These are phyloP conservation scores for Trachops cirrhosus DNA, from an alignment of 2,797 vertebrate species.

Conservation along the genomic window DNA sequence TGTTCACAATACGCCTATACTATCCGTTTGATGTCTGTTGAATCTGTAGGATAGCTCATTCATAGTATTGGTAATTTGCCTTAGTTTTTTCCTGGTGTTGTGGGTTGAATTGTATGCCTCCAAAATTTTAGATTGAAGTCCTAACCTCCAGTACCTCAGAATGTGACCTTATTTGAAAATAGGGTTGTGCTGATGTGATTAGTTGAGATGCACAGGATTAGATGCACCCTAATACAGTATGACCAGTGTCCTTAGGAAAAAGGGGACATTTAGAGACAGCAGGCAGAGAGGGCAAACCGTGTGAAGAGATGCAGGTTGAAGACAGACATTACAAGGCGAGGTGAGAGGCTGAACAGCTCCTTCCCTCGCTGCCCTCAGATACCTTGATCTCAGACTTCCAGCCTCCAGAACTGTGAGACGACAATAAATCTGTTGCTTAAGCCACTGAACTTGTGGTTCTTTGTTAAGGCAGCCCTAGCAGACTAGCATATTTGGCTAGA, in stretches of 20 bases:
- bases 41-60: neutral
- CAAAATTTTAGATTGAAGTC: neutral
- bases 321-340: neutral
- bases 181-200: neutral
- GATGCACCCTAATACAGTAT: neutral
- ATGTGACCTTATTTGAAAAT: neutral
- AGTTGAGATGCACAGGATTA: neutral
- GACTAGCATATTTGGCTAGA: neutral
- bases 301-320: neutral
- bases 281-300: neutral
- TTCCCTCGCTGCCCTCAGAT: neutral
- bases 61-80: neutral
- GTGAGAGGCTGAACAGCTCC: too few relatives aligned
- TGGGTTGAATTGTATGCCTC: neutral
- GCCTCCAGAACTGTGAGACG: neutral
- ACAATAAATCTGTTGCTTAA: neutral
- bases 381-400: neutral
- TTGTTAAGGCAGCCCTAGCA: neutral
- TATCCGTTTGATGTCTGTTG: neutral
- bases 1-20: neutral
- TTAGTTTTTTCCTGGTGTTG: neutral
- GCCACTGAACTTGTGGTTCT: neutral
- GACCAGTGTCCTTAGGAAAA: neutral
- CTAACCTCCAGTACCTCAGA: neutral
- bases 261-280: neutral